Evolutionary conservation across 2,888 invertebrate genomes (phyloP), one percentile per base, ranked within the genome.

Genomic region (Sesia apiformis): DNA sequence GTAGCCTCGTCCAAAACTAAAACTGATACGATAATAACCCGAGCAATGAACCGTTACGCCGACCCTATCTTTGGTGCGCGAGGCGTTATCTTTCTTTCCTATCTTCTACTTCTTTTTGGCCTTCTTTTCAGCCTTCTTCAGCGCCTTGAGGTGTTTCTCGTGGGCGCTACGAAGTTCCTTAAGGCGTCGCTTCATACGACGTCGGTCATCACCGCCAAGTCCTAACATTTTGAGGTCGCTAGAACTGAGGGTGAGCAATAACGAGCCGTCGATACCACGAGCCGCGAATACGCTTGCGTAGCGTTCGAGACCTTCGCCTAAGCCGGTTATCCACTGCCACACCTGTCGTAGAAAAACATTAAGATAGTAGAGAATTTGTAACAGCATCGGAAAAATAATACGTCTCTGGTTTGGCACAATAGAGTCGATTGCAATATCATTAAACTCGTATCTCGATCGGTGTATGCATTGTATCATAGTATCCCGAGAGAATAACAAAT

Each of bases 211-310:
- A 58, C 96, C 95, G 54, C 91, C 91, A 52, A 96, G 93, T 51
- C 96, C 96, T 51, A 96, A 91, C 62, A 94, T 92, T 90, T 98
- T 99, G 62, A 99, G 93, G 84, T 97, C 97, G 56, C 96, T 93
- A 0, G 97, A 96, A 75, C 98, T 97, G 55, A 99, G 90, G 60
- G 95, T 93, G 51, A 99, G 89, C 56, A 99, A 90, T 54, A 96
- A 94, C 42, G 93, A 91, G 38, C 99, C 99, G 79, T 96, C 96
- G 54, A 99, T 95, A 72, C 95, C 95, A 67, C 96, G 94, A 68
- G 96, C 95, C 54, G 95, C 93, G 80, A 98, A 97, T 68, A 96
- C 95, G 52, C 95, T 92, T 65, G 96, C 94, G 86, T 96, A 95
- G 56, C 96, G 94, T 77, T 97, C 97, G 74, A 98, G 88, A 46